Evolutionary conservation across 1,140 invertebrate genomes (phyloP).

Genomic region (Macrosteles quadrilineatus): DNA sequence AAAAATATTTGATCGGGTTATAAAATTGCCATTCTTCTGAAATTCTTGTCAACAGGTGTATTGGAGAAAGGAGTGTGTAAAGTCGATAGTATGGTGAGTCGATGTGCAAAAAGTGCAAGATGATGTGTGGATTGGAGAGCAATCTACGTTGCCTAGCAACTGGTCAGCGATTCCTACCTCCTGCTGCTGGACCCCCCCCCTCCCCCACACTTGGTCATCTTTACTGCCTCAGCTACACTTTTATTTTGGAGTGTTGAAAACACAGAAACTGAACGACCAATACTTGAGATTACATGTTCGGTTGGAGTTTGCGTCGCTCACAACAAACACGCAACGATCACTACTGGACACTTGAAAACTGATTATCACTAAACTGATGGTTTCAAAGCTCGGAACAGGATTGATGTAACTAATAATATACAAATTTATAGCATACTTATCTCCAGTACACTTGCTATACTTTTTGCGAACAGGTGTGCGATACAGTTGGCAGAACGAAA

Average conservation of each 20-base stretch:
- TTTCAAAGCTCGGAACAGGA: no score
- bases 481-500: no score
- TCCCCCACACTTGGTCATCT: background rate
- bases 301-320: background rate
- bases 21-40: no score
- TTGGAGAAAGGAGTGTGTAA: background rate
- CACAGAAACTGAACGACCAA: background rate
- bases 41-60: constrained; percentile 5
- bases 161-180: constrained; percentile 31
- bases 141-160: constrained; percentile 27
- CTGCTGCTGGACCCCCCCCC: constrained; percentile 3
- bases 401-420: no score
- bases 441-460: no score
- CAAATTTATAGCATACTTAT: no score
- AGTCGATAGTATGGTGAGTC: constrained; percentile 5
- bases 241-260: constrained; percentile 9
- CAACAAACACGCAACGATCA: no score
- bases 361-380: no score
- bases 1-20: no score
- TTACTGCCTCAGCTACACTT: constrained; percentile 11
- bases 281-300: background rate
- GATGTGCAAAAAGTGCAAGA: constrained; percentile 29
- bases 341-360: no score
- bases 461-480: no score
- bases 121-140: constrained; percentile 27